Evolutionary conservation across 2,888 invertebrate species (phyloP).

Genomic region (Rhagonycha lutea): DNA sequence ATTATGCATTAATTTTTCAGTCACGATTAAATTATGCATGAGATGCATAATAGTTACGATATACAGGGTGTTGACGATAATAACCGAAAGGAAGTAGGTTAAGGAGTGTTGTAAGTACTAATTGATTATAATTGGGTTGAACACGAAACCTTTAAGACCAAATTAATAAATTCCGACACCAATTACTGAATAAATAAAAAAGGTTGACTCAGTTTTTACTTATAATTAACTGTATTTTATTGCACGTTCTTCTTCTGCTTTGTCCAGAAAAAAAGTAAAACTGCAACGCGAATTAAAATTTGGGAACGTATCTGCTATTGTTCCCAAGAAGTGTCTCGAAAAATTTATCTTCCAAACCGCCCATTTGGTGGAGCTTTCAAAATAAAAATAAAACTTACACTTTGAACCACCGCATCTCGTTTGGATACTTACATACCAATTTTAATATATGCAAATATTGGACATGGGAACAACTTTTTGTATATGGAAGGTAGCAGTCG

Average conservation of each 20-base stretch:
- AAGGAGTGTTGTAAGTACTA: neutral
- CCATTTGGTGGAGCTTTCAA: neutral
- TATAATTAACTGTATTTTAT: neutral
- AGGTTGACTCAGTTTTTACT: slow-evolving; percentile 9
- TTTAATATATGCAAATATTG: slow-evolving; percentile 20
- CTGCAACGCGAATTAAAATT: neutral
- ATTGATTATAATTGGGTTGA: slow-evolving; percentile 4
- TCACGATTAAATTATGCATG: neutral
- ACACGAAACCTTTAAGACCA: slow-evolving; percentile 6
- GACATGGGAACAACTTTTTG: slow-evolving; percentile 11
- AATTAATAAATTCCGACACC: slow-evolving; percentile 4
- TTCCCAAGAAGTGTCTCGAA: slow-evolving; percentile 8
- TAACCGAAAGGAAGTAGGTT: neutral
- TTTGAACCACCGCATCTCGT: slow-evolving; percentile 8
- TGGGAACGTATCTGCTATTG: slow-evolving; percentile 3
- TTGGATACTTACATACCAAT: neutral
- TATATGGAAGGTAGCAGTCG: slow-evolving; percentile 1
- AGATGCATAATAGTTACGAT: neutral
- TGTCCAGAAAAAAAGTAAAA: neutral
- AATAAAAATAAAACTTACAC: slow-evolving; percentile 9
- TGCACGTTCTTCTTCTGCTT: neutral
- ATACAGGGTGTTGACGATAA: neutral
- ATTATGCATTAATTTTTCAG: neutral
- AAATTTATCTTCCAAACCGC: slow-evolving; percentile 6
- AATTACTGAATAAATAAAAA: slow-evolving; percentile 12